Conservation (phyloP, 2,888 invertebrate genomes). For the Chrysina gloriosa region DNA sequence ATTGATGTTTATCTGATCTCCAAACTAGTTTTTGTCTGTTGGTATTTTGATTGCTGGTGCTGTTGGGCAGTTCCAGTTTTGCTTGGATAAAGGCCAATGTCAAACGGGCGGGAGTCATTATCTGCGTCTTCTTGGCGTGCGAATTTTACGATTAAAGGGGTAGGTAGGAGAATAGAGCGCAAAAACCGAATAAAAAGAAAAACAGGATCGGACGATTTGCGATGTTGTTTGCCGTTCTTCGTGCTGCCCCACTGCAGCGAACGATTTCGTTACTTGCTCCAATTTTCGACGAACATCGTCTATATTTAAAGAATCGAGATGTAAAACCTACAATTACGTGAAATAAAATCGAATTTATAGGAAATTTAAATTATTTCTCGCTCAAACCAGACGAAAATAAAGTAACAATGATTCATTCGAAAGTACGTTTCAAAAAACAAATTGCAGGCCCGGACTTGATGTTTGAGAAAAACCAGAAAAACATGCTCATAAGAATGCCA, state of each 20-base stretch:
- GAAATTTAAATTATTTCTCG: too few relatives aligned
- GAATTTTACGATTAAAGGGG: slow-evolving; percentile 37
- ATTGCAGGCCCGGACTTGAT: neutral
- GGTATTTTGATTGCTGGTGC: slow-evolving; percentile 49
- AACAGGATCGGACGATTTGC: neutral
- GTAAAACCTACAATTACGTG: too few relatives aligned
- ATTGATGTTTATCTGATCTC: slow-evolving; percentile 45
- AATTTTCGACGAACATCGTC: too few relatives aligned
- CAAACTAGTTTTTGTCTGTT: slow-evolving; percentile 49
- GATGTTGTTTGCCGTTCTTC: too few relatives aligned
- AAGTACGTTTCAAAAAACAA: neutral
- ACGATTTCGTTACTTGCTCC: too few relatives aligned
- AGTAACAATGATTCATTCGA: too few relatives aligned
- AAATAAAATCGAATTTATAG: too few relatives aligned
- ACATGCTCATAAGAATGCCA: too few relatives aligned
- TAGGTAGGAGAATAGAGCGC: slow-evolving; percentile 2
- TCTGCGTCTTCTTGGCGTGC: slow-evolving; percentile 24
- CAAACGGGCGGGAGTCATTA: slow-evolving; percentile 30
- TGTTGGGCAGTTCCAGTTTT: slow-evolving; percentile 28
- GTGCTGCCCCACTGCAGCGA: too few relatives aligned
- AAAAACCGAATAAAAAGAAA: slow-evolving; percentile 9
- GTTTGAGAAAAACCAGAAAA: too few relatives aligned
- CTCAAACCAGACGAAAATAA: too few relatives aligned
- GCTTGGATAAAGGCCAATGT: slow-evolving; percentile 41
- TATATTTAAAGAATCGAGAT: neutral